Conservation (phyloP, 2,888 invertebrate species). For the Napeogenes inachia region DNA sequence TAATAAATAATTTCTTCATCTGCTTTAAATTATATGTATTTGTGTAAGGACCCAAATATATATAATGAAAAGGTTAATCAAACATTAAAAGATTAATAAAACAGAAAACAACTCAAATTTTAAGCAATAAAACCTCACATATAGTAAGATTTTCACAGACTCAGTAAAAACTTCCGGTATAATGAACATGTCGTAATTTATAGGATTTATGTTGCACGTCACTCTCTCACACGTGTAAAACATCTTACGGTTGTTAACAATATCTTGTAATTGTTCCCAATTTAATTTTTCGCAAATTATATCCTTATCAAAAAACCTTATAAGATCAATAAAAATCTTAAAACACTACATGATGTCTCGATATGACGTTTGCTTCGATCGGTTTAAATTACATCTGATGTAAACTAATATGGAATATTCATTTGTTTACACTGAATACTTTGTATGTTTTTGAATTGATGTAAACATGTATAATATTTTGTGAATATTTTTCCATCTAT, state of each 20-base stretch:
- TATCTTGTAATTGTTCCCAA: conserved; percentile 6
- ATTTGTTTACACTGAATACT: neutral
- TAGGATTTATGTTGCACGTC: conserved; percentile 1
- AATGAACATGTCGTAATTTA: neutral
- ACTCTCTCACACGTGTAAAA: neutral
- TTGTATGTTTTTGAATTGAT: neutral
- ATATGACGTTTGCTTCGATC: conserved; percentile 15
- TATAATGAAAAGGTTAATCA: too few relatives aligned
- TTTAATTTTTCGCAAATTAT: conserved; percentile 7
- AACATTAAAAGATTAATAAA: too few relatives aligned
- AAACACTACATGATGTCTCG: conserved; percentile 24
- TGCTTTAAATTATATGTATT: too few relatives aligned
- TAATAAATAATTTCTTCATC: too few relatives aligned
- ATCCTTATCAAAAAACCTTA: conserved; percentile 8
- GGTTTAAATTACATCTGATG: conserved; percentile 2
- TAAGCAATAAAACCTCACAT: neutral
- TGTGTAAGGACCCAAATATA: too few relatives aligned
- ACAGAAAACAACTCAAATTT: too few relatives aligned
- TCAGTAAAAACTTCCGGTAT: neutral
- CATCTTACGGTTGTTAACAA: conserved; percentile 1
- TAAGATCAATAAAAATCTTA: conserved; percentile 30
- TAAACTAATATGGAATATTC: neutral
- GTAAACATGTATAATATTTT: too few relatives aligned
- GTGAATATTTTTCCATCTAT: neutral
- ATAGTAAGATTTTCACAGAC: neutral